A percentile compares a stretch with the other conserved stretches of the same genome.
Conservation (phyloP, 1,140 invertebrate genomes). For the Lepidurus arcticus region DNA sequence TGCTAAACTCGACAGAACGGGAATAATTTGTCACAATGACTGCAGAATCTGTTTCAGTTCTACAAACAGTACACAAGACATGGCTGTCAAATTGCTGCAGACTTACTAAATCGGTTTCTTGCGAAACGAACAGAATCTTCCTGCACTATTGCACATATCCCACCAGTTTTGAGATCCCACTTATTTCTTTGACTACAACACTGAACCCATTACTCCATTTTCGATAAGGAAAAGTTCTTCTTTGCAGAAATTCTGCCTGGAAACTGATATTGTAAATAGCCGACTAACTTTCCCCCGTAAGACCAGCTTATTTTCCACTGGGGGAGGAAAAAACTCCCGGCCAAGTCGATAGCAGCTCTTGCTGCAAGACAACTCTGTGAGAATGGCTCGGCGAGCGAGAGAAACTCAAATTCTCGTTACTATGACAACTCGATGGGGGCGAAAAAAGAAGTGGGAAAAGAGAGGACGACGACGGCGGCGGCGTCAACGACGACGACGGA, state of each 20-base stretch:
- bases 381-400: neutral
- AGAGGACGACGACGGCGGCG: neutral
- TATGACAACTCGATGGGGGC: neutral
- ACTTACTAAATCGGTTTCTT: neutral
- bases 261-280: neutral
- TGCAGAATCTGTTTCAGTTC: too few relatives aligned
- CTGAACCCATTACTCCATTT: neutral
- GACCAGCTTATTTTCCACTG: neutral
- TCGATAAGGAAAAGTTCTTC: neutral
- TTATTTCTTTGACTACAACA: neutral
- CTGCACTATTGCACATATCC: neutral
- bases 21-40: too few relatives aligned
- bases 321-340: neutral
- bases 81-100: too few relatives aligned
- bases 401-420: slow-evolving; percentile 19
- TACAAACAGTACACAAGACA: too few relatives aligned
- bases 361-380: neutral
- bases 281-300: neutral
- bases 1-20: too few relatives aligned
- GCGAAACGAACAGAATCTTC: neutral
- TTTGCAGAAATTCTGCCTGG: neutral
- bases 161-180: neutral
- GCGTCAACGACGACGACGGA: neutral
- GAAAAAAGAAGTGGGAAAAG: neutral
- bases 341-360: slow-evolving; percentile 10